Percentiles rank a stretch among this genome's conserved stretches.
Conservation (phyloP, 2,888 invertebrate genomes). For the Acleris holmiana region DNA sequence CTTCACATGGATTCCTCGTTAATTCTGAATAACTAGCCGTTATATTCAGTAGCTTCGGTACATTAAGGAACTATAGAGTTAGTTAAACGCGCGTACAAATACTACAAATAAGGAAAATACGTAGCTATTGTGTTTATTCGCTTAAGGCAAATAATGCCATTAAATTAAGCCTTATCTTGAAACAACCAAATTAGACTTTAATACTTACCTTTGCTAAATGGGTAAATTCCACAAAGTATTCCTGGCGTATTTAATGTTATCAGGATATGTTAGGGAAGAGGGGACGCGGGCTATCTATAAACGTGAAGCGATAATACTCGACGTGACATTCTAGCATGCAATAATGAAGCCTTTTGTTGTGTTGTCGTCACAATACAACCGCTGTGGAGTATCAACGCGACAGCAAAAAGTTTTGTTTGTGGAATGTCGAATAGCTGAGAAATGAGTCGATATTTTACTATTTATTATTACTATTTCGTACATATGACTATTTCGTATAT, state of each 20-base stretch:
- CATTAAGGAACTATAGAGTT: constrained; percentile 36
- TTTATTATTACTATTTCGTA: no score
- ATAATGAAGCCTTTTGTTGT: constrained; percentile 56
- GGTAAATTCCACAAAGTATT: constrained; percentile 41
- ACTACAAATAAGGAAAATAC: constrained; percentile 42
- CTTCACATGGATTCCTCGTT: constrained; percentile 32
- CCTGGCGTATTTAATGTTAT: constrained; percentile 45
- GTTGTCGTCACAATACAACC: constrained; percentile 43
- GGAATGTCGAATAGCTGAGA: no score
- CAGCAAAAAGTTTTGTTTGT: not conserved
- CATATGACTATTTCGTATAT: not conserved
- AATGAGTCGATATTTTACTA: no score
- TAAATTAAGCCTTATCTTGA: constrained; percentile 45
- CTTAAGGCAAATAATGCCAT: constrained; percentile 43
- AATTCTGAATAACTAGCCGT: constrained; percentile 26
- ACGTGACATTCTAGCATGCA: constrained; percentile 55
- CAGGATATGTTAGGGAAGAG: constrained; percentile 42
- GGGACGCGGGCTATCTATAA: constrained; percentile 55
- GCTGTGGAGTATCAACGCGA: constrained; percentile 23
- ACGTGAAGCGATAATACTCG: constrained; percentile 52
- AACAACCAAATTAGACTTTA: constrained; percentile 1
- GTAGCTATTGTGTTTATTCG: constrained; percentile 42
- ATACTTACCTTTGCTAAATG: constrained; percentile 6
- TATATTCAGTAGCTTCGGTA: constrained; percentile 23
- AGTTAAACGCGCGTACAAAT: constrained; percentile 25